Percentiles rank a stretch among this genome's conserved stretches.
Evolutionary conservation across 2,888 invertebrate species (phyloP).

Genomic region (Hypercompe scribonia): DNA sequence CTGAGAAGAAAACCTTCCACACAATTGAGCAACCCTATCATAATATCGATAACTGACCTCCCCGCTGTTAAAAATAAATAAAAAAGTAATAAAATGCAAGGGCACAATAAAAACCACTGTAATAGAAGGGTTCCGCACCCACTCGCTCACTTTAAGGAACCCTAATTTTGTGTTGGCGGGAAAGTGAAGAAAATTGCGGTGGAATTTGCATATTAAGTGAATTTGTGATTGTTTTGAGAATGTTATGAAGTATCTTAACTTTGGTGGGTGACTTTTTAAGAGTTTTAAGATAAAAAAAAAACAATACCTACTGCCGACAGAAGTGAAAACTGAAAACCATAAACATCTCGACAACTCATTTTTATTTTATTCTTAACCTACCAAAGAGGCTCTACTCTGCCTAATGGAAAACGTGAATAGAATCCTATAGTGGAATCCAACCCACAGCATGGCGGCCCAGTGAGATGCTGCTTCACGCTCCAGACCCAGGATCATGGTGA

Average conservation of each 20-base stretch:
- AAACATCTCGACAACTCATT: no score
- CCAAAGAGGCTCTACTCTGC: no score
- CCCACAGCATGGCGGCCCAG: no score
- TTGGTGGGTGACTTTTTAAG: not conserved
- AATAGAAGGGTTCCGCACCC: conserved; percentile 67
- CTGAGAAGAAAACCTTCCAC: conserved; percentile 8
- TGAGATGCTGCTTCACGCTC: no score
- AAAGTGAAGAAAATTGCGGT: conserved; percentile 36
- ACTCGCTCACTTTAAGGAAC: conserved; percentile 39
- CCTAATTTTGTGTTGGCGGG: conserved; percentile 58
- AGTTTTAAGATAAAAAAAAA: not conserved
- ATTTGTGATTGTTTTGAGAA: conserved; percentile 10
- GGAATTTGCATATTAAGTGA: conserved; percentile 43
- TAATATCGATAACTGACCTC: conserved; percentile 69
- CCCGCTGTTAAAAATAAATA: conserved; percentile 82
- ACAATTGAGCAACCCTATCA: conserved; percentile 60
- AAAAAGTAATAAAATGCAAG: conserved; percentile 85
- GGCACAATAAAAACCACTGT: conserved; percentile 70
- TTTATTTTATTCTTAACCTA: no score
- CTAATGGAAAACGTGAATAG: no score
- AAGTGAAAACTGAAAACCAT: no score
- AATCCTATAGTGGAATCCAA: no score
- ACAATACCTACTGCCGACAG: no score
- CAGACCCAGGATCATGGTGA: no score
- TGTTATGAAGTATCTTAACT: conserved; percentile 14